Evolutionary conservation across 1,140 invertebrate species (phyloP), one percentile per base, ranked within the genome.

Genomic region (Papilio xuthus): DNA sequence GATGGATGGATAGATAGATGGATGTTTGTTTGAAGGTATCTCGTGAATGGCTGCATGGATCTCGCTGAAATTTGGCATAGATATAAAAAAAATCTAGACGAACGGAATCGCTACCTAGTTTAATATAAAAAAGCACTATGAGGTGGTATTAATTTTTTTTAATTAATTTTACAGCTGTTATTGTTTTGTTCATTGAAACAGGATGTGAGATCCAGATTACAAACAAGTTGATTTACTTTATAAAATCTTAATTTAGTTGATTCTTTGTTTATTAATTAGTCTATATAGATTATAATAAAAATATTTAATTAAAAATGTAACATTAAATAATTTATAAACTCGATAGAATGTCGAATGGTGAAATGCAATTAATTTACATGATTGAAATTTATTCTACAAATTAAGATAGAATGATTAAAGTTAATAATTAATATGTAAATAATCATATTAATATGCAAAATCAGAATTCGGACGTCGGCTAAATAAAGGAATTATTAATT

Each of bases 201-300:
- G 50, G n/a, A 53, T 53, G 8, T 20, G 50, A 53, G 50, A n/a
- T 53, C 18, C 50, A 53, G 50, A 53, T 53, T 53, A 20, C n/a
- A 53, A 53, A 53, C 7, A 9, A 53, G 1, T 53, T 7, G 18
- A 53, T 47, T 9, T 13, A n/a, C 2, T 53, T 53, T 53, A 20
- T 53, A 2, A 56, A 1, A 23, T 60, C n/a, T n/a, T 60, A 60
- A 60, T 60, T 60, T 9, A 23, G 53, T 60, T 10, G 20, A 23
- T 60, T 60, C 53, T 23, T 60, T 60, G 53, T 60, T 60, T 60
- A 60, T 60, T 60, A 60, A 60, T 60, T 60, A 60, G 10, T 60
- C 20, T 60, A 60, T 23, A 60, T 23, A 60, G 20, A 60, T 60
- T 60, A 26, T 23, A 60, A 60, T 60, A 23, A 60, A 60, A 53